Base-by-base conservation (phyloP, 2,113 vertebrate species). In the Triplophysa dalaica region DNA sequence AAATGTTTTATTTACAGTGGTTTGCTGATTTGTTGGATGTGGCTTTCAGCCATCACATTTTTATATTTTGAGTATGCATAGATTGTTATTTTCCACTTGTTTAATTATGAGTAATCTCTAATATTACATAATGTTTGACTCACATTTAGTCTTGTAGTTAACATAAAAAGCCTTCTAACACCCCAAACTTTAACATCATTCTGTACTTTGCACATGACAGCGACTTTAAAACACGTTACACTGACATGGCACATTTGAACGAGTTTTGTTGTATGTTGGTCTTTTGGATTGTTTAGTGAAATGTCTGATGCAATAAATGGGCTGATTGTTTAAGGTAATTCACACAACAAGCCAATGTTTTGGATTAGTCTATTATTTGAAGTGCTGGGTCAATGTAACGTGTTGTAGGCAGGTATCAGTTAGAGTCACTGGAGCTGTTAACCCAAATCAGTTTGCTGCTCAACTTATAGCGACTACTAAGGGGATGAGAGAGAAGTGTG, bases 371-470 rank as follows among this genome's bases (percentile, higher is more conserved):
- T 19, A 38, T 33, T 33, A 45, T 45, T 45, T 45, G 2, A 45
- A 45, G 58, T 75, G 73, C 8, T 75, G 24, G 54, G 22, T 74
- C 70, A 38, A 12, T 43, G 70, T 52, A 72, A 50, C 17, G 12
- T 33, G 29, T 38, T 21, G 21, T 76, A 68, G 52, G 38, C 75
- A 21, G 79, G 75, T 68, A 81, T 81, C 63, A 64, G 56, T 77
- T 69, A 77, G 63, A 29, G 29, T 69, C 63, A 69, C 67, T 81
- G 70, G 43, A 78, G 60, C 66, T 58, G 66, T 60, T 74, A 77
- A 52, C 56, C 66, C 11, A 62, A 74, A 78, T 80, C 79, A 78
- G 79, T 84, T 41, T 81, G 81, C 84, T 79, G 70, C 78, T 83
- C 48, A 69, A n/a, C n/a, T 65, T 64, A 56, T 58, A 64, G 61